Conservation (phyloP, 2,113 vertebrate genomes). For the Poicephalus meyeri region DNA sequence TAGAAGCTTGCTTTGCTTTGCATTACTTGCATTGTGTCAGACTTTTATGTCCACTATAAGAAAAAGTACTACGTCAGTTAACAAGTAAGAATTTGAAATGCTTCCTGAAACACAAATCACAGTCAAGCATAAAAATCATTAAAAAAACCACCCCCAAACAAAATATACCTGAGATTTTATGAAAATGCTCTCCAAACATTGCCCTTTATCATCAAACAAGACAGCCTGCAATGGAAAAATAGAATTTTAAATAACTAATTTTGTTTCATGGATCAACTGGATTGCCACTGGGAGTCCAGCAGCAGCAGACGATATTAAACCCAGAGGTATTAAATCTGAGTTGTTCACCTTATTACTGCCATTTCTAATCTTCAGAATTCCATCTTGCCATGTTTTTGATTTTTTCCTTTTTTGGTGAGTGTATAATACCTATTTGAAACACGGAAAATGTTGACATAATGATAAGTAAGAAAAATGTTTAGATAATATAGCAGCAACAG, state of each 20-base stretch:
- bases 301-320: not conserved
- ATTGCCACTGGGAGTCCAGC: not conserved
- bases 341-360: slow-evolving; percentile 73
- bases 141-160: not conserved
- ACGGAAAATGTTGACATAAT: not conserved
- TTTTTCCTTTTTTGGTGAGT: slow-evolving; percentile 84
- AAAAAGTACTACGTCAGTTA: not conserved
- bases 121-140: not conserved
- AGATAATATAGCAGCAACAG: not conserved
- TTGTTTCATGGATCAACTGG: not conserved
- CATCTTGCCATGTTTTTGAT: slow-evolving; percentile 82
- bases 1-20: not conserved
- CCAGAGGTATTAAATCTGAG: not conserved
- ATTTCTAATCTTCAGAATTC: slow-evolving; percentile 67
- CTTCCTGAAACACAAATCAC: not conserved
- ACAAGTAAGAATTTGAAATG: not conserved
- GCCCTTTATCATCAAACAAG: slow-evolving; percentile 79
- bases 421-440: slow-evolving; percentile 73
- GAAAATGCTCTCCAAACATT: slow-evolving; percentile 78
- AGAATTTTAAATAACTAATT: not conserved
- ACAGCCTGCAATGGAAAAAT: slow-evolving; percentile 64
- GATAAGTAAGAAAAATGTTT: not conserved
- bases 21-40: not conserved
- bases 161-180: slow-evolving; percentile 74
- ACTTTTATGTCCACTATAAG: not conserved